Percentiles rank a stretch among this genome's conserved stretches.
Evolutionary conservation across 92 coral and sea anemone genomes (phyloP).

Genomic region (Phenganax marumi): DNA sequence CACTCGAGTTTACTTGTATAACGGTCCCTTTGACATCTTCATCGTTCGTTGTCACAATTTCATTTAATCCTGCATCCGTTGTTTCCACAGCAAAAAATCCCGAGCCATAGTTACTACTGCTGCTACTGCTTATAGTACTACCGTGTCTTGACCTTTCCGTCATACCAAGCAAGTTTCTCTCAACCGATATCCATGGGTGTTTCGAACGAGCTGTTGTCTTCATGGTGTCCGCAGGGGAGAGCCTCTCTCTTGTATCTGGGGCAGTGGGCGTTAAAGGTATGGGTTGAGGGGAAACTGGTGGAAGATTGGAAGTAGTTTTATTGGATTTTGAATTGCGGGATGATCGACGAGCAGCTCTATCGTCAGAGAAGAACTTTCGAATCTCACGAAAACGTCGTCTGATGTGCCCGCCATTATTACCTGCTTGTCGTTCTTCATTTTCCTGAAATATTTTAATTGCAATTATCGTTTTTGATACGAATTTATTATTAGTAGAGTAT

Average conservation of each 20-base stretch:
- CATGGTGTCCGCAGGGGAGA: not conserved
- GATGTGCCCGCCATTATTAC: not conserved
- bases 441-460: not conserved
- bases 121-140: constrained; percentile 1
- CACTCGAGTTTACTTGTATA: not conserved
- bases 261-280: not conserved
- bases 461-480: not conserved
- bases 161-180: constrained; percentile 1
- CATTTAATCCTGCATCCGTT: not conserved
- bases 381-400: constrained; percentile 3
- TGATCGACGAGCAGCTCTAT: not conserved
- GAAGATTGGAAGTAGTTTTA: not conserved
- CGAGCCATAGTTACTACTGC: not conserved
- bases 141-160: not conserved
- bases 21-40: not conserved
- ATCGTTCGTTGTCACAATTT: not conserved
- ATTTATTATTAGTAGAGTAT: not conserved
- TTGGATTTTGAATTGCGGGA: not conserved
- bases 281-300: constrained; percentile 8
- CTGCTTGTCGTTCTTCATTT: not conserved
- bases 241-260: not conserved
- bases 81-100: not conserved
- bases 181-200: constrained; percentile 14
- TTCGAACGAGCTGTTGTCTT: constrained; percentile 13
- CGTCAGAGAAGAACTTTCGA: constrained; percentile 27